Conservation (phyloP, 2,113 vertebrate species). For the Proteles cristata region DNA sequence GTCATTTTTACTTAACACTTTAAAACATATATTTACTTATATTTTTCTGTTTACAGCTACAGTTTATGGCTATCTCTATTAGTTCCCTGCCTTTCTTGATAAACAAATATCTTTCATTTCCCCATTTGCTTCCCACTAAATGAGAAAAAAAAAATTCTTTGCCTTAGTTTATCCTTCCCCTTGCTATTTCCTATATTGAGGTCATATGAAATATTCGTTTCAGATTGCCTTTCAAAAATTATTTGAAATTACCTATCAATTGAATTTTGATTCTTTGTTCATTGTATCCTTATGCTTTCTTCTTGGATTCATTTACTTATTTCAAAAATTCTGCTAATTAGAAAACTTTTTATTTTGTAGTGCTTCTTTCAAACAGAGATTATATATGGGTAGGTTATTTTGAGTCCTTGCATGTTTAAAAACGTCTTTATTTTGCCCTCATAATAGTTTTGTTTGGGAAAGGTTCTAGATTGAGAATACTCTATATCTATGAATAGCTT, state of each 20-base stretch:
- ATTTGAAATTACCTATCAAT: not conserved
- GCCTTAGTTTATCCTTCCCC: not conserved
- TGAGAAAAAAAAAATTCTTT: not conserved
- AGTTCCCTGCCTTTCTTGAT: not conserved
- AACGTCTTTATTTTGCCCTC: conserved; percentile 27
- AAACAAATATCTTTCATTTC: not conserved
- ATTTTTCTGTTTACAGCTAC: not conserved
- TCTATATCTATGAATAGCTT: not conserved
- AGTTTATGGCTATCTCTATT: not conserved
- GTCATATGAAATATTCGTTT: not conserved
- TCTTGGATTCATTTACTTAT: not conserved
- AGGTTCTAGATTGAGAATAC: not conserved
- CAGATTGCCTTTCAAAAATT: not conserved
- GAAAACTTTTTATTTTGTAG: not conserved
- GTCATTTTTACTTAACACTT: not conserved
- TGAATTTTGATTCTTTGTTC: conserved; percentile 15
- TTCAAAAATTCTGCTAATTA: not conserved
- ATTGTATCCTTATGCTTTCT: not conserved
- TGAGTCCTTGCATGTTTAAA: not conserved
- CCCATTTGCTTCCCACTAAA: not conserved
- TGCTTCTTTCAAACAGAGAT: not conserved
- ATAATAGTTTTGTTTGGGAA: not conserved
- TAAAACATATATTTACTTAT: not conserved
- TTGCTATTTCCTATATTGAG: not conserved
- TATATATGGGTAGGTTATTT: not conserved